A percentile compares a stretch with the other conserved stretches of the same genome.
phyloP scores from a whole-genome alignment of 1,140 invertebrate species.

The Lanistes nyassanus region DNA sequence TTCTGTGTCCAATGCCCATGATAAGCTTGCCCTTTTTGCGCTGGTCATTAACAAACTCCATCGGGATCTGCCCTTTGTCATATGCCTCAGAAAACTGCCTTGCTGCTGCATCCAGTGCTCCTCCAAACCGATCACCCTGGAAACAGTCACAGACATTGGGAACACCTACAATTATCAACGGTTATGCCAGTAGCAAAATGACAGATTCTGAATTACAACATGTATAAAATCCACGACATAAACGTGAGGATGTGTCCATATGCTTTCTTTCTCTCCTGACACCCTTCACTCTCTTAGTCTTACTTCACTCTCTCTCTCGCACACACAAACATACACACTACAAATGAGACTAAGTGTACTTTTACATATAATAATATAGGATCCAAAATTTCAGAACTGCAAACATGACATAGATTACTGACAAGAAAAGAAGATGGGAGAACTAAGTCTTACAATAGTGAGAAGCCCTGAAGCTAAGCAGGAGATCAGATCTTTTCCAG shows the following conservation, averaged over 20 bases:
- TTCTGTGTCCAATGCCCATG: slow-evolving; percentile 98
- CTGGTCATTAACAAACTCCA: slow-evolving; percentile 99
- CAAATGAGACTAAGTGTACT: no score
- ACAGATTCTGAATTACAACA: no score
- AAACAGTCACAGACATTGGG: slow-evolving; percentile 28
- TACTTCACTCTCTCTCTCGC: no score
- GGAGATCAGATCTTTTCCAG: slow-evolving; percentile 98
- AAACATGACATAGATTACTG: slow-evolving; percentile 1
- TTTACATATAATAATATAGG: neutral
- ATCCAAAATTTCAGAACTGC: neutral
- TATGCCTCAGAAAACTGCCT: slow-evolving; percentile 96
- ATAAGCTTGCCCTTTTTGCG: slow-evolving; percentile 97
- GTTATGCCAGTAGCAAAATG: neutral
- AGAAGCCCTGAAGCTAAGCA: slow-evolving; percentile 94
- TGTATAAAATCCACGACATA: no score
- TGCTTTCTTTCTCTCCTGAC: no score
- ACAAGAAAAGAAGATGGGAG: neutral
- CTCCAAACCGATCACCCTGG: slow-evolving; percentile 97
- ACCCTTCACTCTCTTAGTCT: no score
- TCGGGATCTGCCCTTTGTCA: slow-evolving; percentile 91
- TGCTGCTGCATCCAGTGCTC: slow-evolving; percentile 96
- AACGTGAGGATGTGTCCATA: no score
- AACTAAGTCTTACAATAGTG: slow-evolving; percentile 86
- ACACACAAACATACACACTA: no score
- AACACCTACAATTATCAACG: neutral